A percentile compares a stretch with the other conserved stretches of the same genome.
These are phyloP conservation scores for Onychomys torridus DNA, from an alignment of 2,797 vertebrate species.

Conservation along the genomic window DNA sequence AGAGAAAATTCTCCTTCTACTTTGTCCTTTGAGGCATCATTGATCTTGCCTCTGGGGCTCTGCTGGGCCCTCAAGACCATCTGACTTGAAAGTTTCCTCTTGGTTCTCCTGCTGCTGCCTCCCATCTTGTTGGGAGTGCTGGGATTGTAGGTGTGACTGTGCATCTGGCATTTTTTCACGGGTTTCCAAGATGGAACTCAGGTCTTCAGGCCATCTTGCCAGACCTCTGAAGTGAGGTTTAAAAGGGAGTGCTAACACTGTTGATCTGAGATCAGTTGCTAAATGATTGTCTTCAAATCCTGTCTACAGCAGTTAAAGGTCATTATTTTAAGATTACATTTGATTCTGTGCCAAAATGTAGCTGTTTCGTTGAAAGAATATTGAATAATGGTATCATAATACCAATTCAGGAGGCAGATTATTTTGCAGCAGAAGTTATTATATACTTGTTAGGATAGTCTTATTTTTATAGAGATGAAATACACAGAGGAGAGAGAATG, in stretches of 20 bases:
- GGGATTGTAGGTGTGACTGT: too few relatives aligned
- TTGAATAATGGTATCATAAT: neutral
- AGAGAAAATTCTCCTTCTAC: neutral
- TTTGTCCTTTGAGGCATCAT: neutral
- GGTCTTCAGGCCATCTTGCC: neutral
- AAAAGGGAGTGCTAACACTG: neutral
- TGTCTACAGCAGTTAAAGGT: neutral
- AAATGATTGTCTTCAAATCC: neutral
- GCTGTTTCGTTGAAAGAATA: neutral
- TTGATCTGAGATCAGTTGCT: neutral
- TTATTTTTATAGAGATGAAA: conserved; percentile 26
- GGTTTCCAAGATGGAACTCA: neutral
- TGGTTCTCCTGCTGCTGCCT: neutral
- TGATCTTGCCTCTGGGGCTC: neutral
- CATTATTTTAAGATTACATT: conserved; percentile 38
- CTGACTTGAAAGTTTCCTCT: too few relatives aligned
- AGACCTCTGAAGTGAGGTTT: neutral
- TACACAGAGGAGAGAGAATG: neutral
- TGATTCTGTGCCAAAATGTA: neutral
- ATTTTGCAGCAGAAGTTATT: conserved; percentile 1
- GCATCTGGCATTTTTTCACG: neutral
- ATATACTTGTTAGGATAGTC: neutral
- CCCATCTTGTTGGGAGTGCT: too few relatives aligned
- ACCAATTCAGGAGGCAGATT: neutral
- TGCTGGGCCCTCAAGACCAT: neutral